Conservation (phyloP, 1,140 invertebrate species). For the Drosophila dunni region DNA sequence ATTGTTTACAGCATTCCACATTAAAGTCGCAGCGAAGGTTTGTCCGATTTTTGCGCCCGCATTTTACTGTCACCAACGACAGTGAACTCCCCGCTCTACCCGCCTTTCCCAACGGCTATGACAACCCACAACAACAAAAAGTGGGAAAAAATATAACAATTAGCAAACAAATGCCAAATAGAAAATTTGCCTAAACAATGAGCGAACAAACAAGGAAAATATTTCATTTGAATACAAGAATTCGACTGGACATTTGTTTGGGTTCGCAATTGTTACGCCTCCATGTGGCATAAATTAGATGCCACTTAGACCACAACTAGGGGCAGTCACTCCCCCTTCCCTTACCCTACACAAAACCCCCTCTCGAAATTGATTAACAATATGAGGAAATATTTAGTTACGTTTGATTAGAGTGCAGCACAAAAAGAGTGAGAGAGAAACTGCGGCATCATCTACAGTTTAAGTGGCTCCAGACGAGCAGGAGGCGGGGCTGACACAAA, state of each 20-base stretch:
- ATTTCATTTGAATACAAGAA: conserved; percentile 55
- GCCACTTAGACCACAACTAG: conserved; percentile 37
- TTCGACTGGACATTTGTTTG: conserved; percentile 51
- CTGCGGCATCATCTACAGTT: conserved; percentile 46
- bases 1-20: conserved; percentile 1
- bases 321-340: conserved; percentile 7
- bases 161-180: conserved; percentile 53
- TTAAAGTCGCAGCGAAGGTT: conserved; percentile 14
- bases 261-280: conserved; percentile 59
- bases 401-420: conserved; percentile 49
- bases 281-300: conserved; percentile 63
- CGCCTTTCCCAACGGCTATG: conserved; percentile 25
- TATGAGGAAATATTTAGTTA: conserved; percentile 79
- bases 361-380: conserved; percentile 64
- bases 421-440: conserved; percentile 4
- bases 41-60: conserved; percentile 24
- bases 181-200: conserved; percentile 62
- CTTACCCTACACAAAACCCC: neutral
- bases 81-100: neutral
- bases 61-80: conserved; percentile 3
- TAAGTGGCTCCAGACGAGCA: conserved; percentile 28
- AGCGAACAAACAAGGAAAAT: conserved; percentile 48
- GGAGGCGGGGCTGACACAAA: conserved; percentile 8
- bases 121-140: conserved; percentile 25
- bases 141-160: conserved; percentile 45